These are phyloP conservation scores for Crocuta crocuta DNA, from an alignment of 2,113 vertebrate genomes.

Conservation along the genomic window DNA sequence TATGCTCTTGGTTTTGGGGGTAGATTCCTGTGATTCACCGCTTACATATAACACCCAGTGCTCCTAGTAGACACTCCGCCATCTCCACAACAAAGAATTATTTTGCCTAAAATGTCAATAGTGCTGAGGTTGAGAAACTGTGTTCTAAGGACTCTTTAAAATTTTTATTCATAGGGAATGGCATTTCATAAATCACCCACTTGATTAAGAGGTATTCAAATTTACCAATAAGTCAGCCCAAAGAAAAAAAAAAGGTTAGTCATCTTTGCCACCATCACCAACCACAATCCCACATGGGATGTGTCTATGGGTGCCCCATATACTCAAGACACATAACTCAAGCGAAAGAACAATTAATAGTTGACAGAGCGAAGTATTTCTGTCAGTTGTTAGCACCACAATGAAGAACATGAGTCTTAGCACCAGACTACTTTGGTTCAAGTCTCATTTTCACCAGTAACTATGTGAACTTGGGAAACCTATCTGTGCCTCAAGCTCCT, in stretches of 20 bases:
- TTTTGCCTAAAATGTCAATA: not conserved
- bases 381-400: not conserved
- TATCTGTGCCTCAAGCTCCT: not conserved
- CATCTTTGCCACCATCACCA: not conserved
- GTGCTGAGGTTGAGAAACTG: not conserved
- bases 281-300: not conserved
- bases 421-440: not conserved
- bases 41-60: no score
- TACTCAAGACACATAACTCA: not conserved
- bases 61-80: not conserved
- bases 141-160: conserved; percentile 10
- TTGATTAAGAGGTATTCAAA: not conserved
- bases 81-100: not conserved
- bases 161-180: not conserved
- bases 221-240: not conserved
- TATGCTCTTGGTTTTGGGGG: no score
- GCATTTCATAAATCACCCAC: not conserved
- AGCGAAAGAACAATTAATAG: not conserved
- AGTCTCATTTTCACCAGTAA: not conserved
- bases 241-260: not conserved
- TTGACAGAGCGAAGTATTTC: not conserved
- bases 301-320: not conserved
- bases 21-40: no score
- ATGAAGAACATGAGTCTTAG: not conserved
- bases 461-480: not conserved